phyloP scores from a whole-genome alignment of 2,113 vertebrate species.

The Ceyx cyanopectus region DNA sequence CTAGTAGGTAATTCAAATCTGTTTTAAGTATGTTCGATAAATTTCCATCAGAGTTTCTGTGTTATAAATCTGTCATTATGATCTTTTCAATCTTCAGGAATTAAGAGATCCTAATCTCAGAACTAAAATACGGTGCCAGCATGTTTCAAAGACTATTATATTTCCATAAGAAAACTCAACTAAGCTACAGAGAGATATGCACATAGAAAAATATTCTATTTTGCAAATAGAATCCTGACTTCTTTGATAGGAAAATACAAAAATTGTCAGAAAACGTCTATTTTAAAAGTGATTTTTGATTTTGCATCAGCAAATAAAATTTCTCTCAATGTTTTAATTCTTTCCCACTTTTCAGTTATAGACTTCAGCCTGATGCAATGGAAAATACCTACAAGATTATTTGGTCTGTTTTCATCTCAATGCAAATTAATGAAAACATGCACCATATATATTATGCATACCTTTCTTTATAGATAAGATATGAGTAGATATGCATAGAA shows the following conservation, averaged over 20 bases:
- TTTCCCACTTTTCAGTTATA: neutral
- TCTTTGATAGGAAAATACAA: neutral
- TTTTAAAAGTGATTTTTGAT: too few species aligned
- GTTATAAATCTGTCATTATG: constrained; percentile 41
- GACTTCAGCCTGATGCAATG: neutral
- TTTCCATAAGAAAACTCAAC: constrained; percentile 13
- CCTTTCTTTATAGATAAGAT: neutral
- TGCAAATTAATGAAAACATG: neutral
- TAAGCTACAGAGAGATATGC: neutral
- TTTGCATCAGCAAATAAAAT: neutral
- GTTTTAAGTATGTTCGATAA: constrained; percentile 29
- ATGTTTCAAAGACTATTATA: neutral
- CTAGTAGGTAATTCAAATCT: constrained; percentile 67
- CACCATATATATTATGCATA: neutral
- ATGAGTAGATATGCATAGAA: neutral
- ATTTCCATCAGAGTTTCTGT: constrained; percentile 52
- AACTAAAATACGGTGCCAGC: neutral
- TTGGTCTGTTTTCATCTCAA: neutral
- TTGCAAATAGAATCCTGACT: neutral
- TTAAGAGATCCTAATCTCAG: constrained; percentile 43
- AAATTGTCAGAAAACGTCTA: neutral
- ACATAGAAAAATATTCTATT: neutral
- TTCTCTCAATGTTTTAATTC: neutral
- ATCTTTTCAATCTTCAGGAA: constrained; percentile 34
- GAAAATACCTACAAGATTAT: neutral